These are phyloP conservation scores for Drosophila nannoptera DNA, from an alignment of 1,140 invertebrate species.

Conservation along the genomic window DNA sequence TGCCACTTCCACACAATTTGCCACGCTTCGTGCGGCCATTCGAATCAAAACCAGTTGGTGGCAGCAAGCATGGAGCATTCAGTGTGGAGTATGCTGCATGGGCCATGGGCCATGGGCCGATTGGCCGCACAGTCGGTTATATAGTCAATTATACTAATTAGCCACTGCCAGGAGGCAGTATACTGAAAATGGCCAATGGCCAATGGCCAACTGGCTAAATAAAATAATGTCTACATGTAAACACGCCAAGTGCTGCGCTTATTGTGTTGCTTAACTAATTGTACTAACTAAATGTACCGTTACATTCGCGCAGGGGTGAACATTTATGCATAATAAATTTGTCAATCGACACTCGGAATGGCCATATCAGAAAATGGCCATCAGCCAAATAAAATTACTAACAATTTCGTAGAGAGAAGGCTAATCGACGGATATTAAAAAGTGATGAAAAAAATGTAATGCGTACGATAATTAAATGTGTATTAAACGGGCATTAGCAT, in stretches of 20 bases:
- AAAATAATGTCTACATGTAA: conserved; percentile 60
- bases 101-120: conserved; percentile 13
- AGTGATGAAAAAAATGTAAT: too few relatives aligned
- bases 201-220: conserved; percentile 54
- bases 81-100: too few relatives aligned
- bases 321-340: conserved; percentile 3
- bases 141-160: conserved; percentile 78
- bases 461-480: too few relatives aligned
- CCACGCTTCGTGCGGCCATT: conserved; percentile 74
- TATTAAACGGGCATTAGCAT: too few relatives aligned
- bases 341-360: background rate
- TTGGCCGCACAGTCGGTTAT: conserved; percentile 53
- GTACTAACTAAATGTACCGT: conserved; percentile 16
- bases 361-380: background rate
- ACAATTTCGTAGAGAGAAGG: background rate
- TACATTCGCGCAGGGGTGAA: conserved; percentile 2
- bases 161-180: conserved; percentile 32
- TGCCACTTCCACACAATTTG: conserved; percentile 77
- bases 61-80: too few relatives aligned
- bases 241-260: conserved; percentile 27
- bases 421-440: too few relatives aligned
- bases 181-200: conserved; percentile 50
- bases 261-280: conserved; percentile 33
- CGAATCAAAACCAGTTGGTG: conserved; percentile 55
- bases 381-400: background rate